These are phyloP conservation scores for Parnassius apollo DNA, from an alignment of 2,888 invertebrate genomes.

Conservation along the genomic window DNA sequence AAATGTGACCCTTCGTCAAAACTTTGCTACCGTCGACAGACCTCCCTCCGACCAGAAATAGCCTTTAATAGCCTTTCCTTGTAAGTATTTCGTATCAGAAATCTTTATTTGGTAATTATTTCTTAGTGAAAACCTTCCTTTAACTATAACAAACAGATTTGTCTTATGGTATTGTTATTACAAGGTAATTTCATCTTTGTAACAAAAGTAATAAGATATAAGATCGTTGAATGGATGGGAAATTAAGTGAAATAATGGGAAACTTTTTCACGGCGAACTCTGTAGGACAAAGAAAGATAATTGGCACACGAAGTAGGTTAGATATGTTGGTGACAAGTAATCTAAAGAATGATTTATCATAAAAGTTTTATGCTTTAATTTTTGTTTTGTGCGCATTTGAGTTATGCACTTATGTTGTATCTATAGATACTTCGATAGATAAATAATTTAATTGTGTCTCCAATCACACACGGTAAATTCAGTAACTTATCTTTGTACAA, in stretches of 20 bases:
- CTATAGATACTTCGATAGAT: too few relatives aligned
- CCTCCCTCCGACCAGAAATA: constrained; percentile 27
- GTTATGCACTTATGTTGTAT: neutral
- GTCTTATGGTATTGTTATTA: constrained; percentile 36
- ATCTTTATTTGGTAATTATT: constrained; percentile 51
- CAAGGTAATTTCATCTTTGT: constrained; percentile 17
- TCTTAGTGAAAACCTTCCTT: constrained; percentile 39
- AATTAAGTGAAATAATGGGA: constrained; percentile 25
- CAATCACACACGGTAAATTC: too few relatives aligned
- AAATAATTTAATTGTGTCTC: too few relatives aligned
- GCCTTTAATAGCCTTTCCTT: constrained; percentile 40
- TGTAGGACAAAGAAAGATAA: constrained; percentile 24
- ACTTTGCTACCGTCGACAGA: neutral
- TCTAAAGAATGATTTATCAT: constrained; percentile 25
- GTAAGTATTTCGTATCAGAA: constrained; percentile 43
- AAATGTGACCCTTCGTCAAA: constrained; percentile 12
- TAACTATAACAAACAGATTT: constrained; percentile 50
- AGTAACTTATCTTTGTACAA: too few relatives aligned
- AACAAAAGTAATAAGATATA: constrained; percentile 5
- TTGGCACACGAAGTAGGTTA: constrained; percentile 20
- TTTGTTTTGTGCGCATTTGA: constrained; percentile 5
- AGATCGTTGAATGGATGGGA: constrained; percentile 4
- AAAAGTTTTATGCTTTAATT: constrained; percentile 13
- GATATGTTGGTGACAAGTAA: constrained; percentile 22
- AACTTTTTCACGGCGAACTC: constrained; percentile 25